These are phyloP conservation scores for Pelagia noctiluca DNA, from an alignment of 30 jellyfish, hydroid and myxozoan species.

Conservation along the genomic window DNA sequence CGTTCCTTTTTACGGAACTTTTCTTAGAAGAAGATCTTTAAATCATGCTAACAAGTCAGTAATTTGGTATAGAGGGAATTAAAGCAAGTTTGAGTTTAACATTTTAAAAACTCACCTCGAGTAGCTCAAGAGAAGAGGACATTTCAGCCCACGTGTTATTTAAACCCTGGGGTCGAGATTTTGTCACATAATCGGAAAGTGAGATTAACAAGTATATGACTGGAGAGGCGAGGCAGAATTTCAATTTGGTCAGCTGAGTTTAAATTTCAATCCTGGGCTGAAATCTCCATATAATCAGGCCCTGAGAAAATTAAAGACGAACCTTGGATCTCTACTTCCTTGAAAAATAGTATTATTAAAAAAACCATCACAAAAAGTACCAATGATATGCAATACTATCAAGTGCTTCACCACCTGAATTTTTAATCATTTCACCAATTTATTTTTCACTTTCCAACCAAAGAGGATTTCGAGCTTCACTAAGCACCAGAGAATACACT, in stretches of 20 bases:
- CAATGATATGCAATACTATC: conserved; percentile 2
- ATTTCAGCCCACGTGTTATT: background rate
- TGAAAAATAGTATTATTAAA: background rate
- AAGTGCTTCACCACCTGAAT: conserved; percentile 2
- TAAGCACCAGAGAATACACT: background rate
- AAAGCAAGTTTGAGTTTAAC: no score
- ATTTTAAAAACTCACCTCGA: background rate
- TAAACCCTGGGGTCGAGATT: conserved; percentile 1
- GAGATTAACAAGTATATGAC: background rate
- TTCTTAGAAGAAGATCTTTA: background rate
- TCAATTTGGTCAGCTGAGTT: background rate
- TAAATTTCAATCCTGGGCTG: background rate
- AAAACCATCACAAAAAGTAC: conserved; percentile 2
- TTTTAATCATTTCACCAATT: background rate
- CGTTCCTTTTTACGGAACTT: no score
- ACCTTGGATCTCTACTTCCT: conserved; percentile 6
- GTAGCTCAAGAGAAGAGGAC: background rate
- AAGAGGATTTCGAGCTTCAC: background rate
- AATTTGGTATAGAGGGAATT: no score
- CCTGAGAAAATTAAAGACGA: background rate
- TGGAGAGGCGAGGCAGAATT: background rate
- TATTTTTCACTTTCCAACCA: conserved; percentile 2
- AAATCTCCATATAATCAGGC: conserved; percentile 3
- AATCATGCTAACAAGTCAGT: no score
- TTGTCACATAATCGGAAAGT: background rate